Evolutionary conservation across 53 echinoderm and acorn worm genomes (phyloP).

Genomic region (Crossaster papposus): DNA sequence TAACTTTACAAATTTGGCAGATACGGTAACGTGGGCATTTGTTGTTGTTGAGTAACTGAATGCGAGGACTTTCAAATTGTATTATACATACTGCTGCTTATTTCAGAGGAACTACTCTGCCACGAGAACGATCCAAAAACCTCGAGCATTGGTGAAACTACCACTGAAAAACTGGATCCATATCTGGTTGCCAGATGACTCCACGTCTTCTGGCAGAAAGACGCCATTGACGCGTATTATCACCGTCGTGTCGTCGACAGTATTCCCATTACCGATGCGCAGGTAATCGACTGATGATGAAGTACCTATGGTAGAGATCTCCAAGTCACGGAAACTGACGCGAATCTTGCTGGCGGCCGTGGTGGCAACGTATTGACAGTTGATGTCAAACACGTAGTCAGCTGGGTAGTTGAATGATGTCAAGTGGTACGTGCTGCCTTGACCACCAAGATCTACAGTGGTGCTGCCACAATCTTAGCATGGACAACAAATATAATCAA

Average conservation of each 20-base stretch:
- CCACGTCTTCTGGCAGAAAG: neutral
- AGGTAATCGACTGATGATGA: neutral
- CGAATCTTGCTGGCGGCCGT: neutral
- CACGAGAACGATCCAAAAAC: neutral
- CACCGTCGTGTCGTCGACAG: neutral
- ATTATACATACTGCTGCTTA: neutral
- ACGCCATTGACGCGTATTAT: neutral
- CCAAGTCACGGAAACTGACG: slow-evolving; percentile 17
- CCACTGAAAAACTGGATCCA: slow-evolving; percentile 4
- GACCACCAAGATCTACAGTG: neutral
- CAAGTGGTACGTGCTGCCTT: neutral
- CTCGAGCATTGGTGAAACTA: neutral
- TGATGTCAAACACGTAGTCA: neutral
- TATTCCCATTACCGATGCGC: neutral
- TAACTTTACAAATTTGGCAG: no score
- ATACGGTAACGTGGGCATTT: no score
- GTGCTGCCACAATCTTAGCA: neutral
- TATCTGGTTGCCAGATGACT: neutral
- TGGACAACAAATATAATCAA: neutral
- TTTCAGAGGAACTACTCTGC: neutral
- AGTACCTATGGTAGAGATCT: neutral
- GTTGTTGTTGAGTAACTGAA: no score
- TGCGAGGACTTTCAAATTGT: neutral
- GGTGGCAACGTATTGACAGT: neutral
- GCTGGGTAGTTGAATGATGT: slow-evolving; percentile 19